These are phyloP conservation scores for Cremastobaeus sp. DNA, from an alignment of 2,888 invertebrate genomes.

Conservation along the genomic window DNA sequence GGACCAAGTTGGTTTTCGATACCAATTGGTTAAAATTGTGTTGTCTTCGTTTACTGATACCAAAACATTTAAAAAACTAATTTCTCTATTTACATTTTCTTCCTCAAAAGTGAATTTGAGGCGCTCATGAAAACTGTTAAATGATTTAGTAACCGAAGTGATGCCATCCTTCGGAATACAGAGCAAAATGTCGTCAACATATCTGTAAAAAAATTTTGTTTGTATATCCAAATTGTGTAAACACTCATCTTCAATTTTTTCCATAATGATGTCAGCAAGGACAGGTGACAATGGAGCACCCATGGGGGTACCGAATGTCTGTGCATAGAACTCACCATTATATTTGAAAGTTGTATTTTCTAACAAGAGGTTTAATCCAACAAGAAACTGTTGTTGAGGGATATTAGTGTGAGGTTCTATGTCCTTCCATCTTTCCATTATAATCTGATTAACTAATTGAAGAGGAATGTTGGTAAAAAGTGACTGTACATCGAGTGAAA, in stretches of 20 bases:
- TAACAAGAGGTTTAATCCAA: background rate
- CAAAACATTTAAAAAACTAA: no score
- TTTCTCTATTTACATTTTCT: background rate
- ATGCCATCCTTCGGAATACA: background rate
- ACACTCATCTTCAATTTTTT: no score
- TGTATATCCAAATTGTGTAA: no score
- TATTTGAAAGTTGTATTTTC: no score
- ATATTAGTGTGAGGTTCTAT: background rate
- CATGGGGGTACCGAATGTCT: background rate
- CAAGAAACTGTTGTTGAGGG: background rate
- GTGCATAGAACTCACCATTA: background rate
- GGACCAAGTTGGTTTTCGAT: background rate
- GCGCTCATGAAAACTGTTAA: background rate
- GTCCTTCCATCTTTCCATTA: background rate
- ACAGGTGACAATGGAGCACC: background rate
- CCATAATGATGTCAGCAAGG: no score
- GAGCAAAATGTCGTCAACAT: no score
- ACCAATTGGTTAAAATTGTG: background rate
- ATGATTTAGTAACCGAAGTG: background rate
- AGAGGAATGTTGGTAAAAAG: no score
- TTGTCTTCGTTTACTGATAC: background rate
- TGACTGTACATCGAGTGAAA: no score
- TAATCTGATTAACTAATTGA: no score
- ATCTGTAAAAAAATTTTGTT: background rate
- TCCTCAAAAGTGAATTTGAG: background rate